Conservation (phyloP, 2,888 invertebrate genomes). For the Lasioglossum villosulum region DNA sequence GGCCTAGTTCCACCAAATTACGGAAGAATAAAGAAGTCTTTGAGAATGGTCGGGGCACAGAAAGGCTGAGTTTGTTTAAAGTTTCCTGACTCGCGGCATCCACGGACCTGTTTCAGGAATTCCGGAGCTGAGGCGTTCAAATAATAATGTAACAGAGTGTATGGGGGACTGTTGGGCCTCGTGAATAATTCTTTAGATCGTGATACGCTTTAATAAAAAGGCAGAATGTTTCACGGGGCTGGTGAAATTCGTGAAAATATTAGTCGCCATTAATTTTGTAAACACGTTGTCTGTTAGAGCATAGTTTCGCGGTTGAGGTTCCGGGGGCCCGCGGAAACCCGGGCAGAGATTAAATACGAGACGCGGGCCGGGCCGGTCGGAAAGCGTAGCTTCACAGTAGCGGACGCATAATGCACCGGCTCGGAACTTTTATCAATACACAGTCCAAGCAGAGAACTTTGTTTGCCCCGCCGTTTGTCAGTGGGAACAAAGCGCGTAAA, state of each 20-base stretch:
- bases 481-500: slow-evolving; percentile 44
- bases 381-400: slow-evolving; percentile 2
- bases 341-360: slow-evolving; percentile 24
- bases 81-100: neutral
- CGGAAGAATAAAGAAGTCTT: neutral
- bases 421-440: slow-evolving; percentile 48
- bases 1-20: neutral
- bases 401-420: slow-evolving; percentile 7
- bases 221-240: neutral
- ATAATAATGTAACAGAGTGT: neutral
- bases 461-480: slow-evolving; percentile 37
- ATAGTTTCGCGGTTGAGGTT: slow-evolving; percentile 9
- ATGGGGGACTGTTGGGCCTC: neutral
- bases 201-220: slow-evolving; percentile 12
- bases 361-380: neutral
- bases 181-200: slow-evolving; percentile 15
- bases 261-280: slow-evolving; percentile 4
- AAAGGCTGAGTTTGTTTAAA: neutral
- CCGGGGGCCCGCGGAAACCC: neutral
- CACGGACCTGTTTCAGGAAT: neutral
- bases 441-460: slow-evolving; percentile 15
- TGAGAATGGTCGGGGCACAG: neutral
- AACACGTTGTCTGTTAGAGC: neutral
- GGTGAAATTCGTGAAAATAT: slow-evolving; percentile 7
- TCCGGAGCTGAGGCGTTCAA: neutral